Conservation (phyloP, 2,888 invertebrate species). For the Drosophila neonasuta region DNA sequence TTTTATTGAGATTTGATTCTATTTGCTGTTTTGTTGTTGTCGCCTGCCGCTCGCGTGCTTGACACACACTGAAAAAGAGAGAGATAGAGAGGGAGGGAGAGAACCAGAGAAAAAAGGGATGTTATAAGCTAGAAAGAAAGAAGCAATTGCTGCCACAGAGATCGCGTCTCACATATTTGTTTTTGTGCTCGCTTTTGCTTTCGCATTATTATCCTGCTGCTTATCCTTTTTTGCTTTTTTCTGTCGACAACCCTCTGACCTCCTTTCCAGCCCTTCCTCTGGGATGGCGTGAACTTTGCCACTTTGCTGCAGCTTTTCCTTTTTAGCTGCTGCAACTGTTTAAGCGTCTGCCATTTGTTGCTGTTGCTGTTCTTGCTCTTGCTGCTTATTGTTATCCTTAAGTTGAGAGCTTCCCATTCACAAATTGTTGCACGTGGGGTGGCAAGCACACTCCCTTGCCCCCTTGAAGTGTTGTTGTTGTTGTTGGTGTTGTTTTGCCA, state of each 20-base stretch:
- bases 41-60: conserved; percentile 14
- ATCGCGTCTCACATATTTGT: conserved; percentile 55
- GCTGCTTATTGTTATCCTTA: conserved; percentile 39
- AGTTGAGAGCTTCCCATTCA: conserved; percentile 29
- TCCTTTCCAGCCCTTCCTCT: neutral
- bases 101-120: neutral
- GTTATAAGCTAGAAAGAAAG: neutral
- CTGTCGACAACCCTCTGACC: neutral
- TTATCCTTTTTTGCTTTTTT: conserved; percentile 24
- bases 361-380: conserved; percentile 39
- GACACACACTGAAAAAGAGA: conserved; percentile 1
- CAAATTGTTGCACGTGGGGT: conserved; percentile 53
- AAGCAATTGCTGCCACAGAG: conserved; percentile 38
- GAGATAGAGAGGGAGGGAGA: neutral
- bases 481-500: conserved; percentile 5
- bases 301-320: conserved; percentile 73
- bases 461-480: neutral
- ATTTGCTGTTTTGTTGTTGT: conserved; percentile 59
- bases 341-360: conserved; percentile 42
- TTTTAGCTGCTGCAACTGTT: conserved; percentile 50
- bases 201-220: conserved; percentile 48
- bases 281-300: conserved; percentile 81
- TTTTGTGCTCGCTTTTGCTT: conserved; percentile 46
- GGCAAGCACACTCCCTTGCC: conserved; percentile 22
- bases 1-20: conserved; percentile 73